Evolutionary conservation across 2,888 invertebrate genomes (phyloP).

Genomic region (Tribolium freemani): DNA sequence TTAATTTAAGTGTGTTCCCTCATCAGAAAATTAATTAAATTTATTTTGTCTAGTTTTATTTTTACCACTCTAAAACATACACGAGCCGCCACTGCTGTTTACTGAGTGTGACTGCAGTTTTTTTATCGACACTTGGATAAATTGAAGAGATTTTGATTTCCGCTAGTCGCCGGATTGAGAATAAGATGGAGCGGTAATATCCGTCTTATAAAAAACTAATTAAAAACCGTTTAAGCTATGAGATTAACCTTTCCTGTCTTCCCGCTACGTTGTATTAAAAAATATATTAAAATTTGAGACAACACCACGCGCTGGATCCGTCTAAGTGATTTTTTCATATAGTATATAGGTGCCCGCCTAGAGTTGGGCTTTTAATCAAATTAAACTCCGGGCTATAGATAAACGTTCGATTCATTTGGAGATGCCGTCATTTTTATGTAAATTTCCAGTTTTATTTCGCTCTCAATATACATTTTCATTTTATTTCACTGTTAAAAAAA

Average conservation of each 20-base stretch:
- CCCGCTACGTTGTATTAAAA: not conserved
- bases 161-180: not conserved
- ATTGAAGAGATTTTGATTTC: conserved; percentile 26
- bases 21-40: not conserved
- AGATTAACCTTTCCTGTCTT: conserved; percentile 14
- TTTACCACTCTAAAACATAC: no score
- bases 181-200: conserved; percentile 11
- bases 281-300: no score
- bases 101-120: not conserved
- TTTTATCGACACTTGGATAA: conserved; percentile 24
- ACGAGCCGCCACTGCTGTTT: no score
- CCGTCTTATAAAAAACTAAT: conserved; percentile 29
- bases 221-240: conserved; percentile 20
- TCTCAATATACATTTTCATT: not conserved
- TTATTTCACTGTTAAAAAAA: not conserved
- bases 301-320: no score
- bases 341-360: no score
- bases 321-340: no score
- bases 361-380: no score
- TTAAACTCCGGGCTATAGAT: no score
- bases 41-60: no score
- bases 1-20: not conserved
- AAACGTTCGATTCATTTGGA: not conserved
- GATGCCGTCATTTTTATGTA: conserved; percentile 5
- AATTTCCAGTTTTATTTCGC: not conserved